Evolutionary conservation across 2,888 invertebrate species (phyloP).

Genomic region (Nymphalis c-album): DNA sequence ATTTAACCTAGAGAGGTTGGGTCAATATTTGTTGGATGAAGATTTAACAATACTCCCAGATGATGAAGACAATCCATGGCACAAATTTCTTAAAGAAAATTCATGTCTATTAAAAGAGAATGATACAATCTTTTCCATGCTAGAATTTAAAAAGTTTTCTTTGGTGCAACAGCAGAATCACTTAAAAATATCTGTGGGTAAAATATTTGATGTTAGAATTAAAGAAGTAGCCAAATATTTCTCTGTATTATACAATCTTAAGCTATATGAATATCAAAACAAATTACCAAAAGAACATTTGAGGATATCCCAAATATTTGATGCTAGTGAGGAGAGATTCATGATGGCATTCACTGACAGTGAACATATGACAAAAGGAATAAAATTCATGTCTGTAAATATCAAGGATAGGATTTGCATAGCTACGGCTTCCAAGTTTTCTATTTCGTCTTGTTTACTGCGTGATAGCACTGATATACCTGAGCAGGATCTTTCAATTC

Average conservation of each 20-base stretch:
- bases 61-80: constrained; percentile 88
- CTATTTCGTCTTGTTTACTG: constrained; percentile 72
- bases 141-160: constrained; percentile 88
- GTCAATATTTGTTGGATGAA: constrained; percentile 92
- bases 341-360: constrained; percentile 77
- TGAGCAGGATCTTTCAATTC: constrained; percentile 59
- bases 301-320: constrained; percentile 76
- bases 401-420: constrained; percentile 64
- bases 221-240: constrained; percentile 84
- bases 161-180: constrained; percentile 90
- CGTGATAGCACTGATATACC: constrained; percentile 52
- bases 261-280: constrained; percentile 66
- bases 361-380: constrained; percentile 60
- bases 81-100: constrained; percentile 87
- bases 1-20: constrained; percentile 93
- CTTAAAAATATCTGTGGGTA: constrained; percentile 84
- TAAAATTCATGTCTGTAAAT: constrained; percentile 78
- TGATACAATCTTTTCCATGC: constrained; percentile 87
- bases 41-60: constrained; percentile 87
- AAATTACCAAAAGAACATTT: constrained; percentile 54
- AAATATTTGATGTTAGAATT: constrained; percentile 85
- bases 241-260: constrained; percentile 75
- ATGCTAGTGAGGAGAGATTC: constrained; percentile 70
- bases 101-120: constrained; percentile 85
- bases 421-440: constrained; percentile 78